These are phyloP conservation scores for Anguilla rostrata DNA, from an alignment of 2,113 vertebrate species.

Conservation along the genomic window DNA sequence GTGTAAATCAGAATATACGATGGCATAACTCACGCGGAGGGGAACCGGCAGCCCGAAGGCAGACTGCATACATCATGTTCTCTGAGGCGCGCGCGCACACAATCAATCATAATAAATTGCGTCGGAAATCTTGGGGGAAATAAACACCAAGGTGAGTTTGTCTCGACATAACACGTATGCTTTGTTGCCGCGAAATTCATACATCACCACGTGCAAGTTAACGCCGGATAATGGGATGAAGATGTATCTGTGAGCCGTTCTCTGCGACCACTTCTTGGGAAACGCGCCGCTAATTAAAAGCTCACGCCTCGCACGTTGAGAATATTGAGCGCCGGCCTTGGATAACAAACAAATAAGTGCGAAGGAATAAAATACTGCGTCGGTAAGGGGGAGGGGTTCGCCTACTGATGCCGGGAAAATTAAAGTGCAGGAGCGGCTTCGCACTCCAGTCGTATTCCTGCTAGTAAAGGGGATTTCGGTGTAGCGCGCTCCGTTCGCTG, in stretches of 20 bases:
- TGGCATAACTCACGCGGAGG: constrained; percentile 49
- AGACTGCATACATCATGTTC: constrained; percentile 17
- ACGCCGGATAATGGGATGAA: constrained; percentile 32
- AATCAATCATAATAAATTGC: constrained; percentile 35
- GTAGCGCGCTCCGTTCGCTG: not conserved
- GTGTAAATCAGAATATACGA: constrained; percentile 51
- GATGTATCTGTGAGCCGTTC: constrained; percentile 26
- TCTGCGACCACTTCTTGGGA: constrained; percentile 18
- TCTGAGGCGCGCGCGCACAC: constrained; percentile 17
- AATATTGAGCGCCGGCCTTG: constrained; percentile 35
- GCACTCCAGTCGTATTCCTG: constrained; percentile 22
- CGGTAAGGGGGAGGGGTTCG: not conserved
- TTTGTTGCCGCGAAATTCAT: constrained; percentile 31
- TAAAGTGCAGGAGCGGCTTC: constrained; percentile 14
- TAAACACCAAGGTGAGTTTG: constrained; percentile 15
- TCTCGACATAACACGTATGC: constrained; percentile 22
- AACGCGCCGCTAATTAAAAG: constrained; percentile 49
- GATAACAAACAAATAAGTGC: constrained; percentile 48
- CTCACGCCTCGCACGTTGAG: constrained; percentile 45
- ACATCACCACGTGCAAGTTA: constrained; percentile 14
- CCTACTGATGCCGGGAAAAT: constrained; percentile 5
- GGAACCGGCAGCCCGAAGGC: constrained; percentile 27
- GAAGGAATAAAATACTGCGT: constrained; percentile 53
- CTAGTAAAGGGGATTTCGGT: constrained; percentile 7
- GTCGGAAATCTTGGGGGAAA: constrained; percentile 15